Evolutionary conservation across 2,113 vertebrate genomes (phyloP), one percentile per base, ranked within the genome.

Genomic region (Speoplatyrhinus poulsoni): DNA sequence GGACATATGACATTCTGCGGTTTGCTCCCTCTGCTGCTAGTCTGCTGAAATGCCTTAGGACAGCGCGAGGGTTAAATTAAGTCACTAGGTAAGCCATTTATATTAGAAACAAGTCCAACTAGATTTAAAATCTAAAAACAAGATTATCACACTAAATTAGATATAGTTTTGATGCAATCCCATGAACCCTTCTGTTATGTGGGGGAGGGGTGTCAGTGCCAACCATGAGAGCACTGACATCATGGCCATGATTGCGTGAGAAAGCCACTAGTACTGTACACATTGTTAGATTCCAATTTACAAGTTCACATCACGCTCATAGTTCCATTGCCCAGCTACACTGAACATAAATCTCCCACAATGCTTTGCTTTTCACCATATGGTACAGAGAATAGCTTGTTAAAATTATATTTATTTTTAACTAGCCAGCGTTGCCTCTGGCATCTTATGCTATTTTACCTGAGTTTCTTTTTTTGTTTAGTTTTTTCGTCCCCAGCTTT

Each of bases 281-380:
- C 33, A 9, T 57, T 12, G 15, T 60, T 59, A 46, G 26, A 33
- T 13, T 65, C 48, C 26, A 36, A 16, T 32, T 49, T 36, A 33
- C 71, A 67, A 52, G 13, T 11, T 50, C 16, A 46, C 15, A 15
- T 16, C 4, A 5, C 2, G 26, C 53, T 68, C 62, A 11, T 12
- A 16, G 17, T 41, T 67, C 64, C 9, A 32, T 17, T 61, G 62
- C 48, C 36, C 59, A 33, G 1, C 13, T 12, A 9, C 16, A 33
- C 17, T 62, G 53, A 26, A 54, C 26, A 26, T 46, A 50, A 16
- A 33, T 60, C 36, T 64, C 70, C 77, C 82, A 68, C 13, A 48
- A 67, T 65, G 58, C 67, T 56, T 1, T 67, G 69, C 69, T 26
- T 13, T 46, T 0, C 46, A 62, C 57, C 50, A 65, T 67, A 82